These are phyloP conservation scores for Trissonchulus sp. DNA, from an alignment of 2,888 invertebrate species.

Conservation along the genomic window DNA sequence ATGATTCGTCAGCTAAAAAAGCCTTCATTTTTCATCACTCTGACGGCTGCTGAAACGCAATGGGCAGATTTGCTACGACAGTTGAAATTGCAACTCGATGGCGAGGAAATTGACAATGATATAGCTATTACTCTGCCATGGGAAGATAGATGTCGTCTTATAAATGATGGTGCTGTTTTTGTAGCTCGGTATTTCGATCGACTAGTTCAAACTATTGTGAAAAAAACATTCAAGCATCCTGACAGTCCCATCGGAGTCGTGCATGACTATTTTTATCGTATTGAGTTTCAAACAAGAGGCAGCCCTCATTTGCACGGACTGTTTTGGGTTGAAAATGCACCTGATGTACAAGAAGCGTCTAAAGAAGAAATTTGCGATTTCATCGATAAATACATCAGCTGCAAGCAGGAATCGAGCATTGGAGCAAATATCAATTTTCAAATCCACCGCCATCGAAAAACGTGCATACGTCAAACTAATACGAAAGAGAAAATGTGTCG, in stretches of 20 bases:
- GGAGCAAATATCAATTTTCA: neutral
- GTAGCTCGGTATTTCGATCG: neutral
- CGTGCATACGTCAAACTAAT: neutral
- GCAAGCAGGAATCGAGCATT: neutral
- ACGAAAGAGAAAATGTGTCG: neutral
- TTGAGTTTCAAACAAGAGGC: slow-evolving; percentile 21
- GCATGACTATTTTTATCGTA: slow-evolving; percentile 9
- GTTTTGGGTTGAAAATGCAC: slow-evolving; percentile 21
- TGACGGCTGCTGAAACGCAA: neutral
- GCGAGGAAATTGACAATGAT: neutral
- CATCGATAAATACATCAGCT: slow-evolving; percentile 16
- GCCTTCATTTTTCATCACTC: neutral
- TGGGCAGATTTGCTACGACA: neutral
- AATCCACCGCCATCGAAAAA: slow-evolving; percentile 8
- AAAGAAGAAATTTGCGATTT: slow-evolving; percentile 10
- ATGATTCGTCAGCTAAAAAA: neutral
- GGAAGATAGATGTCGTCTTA: neutral
- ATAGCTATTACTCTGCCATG: neutral
- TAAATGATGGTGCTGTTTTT: neutral
- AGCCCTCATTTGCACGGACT: slow-evolving; percentile 13
- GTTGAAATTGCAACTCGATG: neutral
- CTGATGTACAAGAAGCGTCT: neutral
- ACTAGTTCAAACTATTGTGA: neutral
- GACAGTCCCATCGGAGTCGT: slow-evolving; percentile 5
- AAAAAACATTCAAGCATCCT: neutral